Conservation (phyloP, 2,113 vertebrate genomes). For the Tenebrosternarchus preto region DNA sequence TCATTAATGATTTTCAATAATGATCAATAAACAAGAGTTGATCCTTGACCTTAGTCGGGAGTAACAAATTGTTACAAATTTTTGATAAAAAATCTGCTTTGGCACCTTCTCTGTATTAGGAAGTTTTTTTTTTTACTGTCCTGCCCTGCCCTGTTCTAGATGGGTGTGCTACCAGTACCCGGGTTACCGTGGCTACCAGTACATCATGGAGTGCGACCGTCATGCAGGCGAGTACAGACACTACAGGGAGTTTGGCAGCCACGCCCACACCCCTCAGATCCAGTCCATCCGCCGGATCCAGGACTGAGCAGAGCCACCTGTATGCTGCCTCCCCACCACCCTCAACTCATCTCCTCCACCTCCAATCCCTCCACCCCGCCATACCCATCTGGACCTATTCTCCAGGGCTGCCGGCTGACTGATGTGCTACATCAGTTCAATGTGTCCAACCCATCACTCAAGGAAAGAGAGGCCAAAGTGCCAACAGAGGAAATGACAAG, state of each 20-base stretch:
- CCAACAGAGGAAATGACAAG: slow-evolving; percentile 53
- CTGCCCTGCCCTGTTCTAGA: slow-evolving; percentile 64
- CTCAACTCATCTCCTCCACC: slow-evolving; percentile 47
- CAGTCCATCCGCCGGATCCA: slow-evolving; percentile 95
- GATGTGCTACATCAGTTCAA: slow-evolving; percentile 65
- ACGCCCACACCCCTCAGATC: slow-evolving; percentile 93
- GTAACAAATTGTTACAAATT: not conserved
- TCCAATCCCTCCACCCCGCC: slow-evolving; percentile 52
- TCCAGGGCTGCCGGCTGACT: slow-evolving; percentile 56
- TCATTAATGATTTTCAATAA: too few species aligned
- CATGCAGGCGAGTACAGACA: slow-evolving; percentile 93
- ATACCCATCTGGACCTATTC: slow-evolving; percentile 52
- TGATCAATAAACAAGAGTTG: too few species aligned
- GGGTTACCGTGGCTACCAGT: slow-evolving; percentile 95
- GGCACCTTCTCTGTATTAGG: not conserved
- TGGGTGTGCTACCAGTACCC: slow-evolving; percentile 98
- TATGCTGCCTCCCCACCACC: slow-evolving; percentile 59
- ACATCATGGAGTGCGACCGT: slow-evolving; percentile 91
- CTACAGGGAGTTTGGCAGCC: slow-evolving; percentile 91
- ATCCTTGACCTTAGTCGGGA: too few species aligned
- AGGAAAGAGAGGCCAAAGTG: slow-evolving; percentile 52
- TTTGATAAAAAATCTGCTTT: not conserved
- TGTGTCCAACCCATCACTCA: slow-evolving; percentile 57
- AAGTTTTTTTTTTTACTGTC: not conserved
- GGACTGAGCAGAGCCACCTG: slow-evolving; percentile 77